Conservation (phyloP, 2,797 vertebrate species). For the Lophura swinhoii region DNA sequence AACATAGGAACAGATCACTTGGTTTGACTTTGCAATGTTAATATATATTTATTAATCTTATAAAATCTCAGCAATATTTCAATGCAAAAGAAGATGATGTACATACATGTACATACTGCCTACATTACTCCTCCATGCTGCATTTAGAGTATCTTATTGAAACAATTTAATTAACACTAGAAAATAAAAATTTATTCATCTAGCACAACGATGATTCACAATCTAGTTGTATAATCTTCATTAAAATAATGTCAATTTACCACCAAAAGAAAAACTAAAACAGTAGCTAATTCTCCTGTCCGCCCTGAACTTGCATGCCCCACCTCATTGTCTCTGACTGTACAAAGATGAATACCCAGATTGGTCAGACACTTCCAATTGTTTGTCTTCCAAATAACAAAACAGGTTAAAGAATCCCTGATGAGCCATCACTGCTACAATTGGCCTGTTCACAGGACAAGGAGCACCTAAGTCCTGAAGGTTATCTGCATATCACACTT, state of each 20-base stretch:
- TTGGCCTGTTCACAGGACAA: neutral
- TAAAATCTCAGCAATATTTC: neutral
- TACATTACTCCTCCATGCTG: neutral
- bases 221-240: neutral
- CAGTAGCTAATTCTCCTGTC: neutral
- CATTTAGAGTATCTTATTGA: neutral
- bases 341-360: neutral
- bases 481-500: neutral
- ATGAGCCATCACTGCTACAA: neutral
- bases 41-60: neutral
- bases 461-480: neutral
- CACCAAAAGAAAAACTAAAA: constrained; percentile 13
- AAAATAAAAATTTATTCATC: constrained; percentile 50
- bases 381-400: constrained; percentile 19
- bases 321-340: neutral
- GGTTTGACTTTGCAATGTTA: neutral
- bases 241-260: neutral
- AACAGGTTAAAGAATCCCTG: neutral
- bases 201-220: constrained; percentile 6
- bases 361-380: constrained; percentile 10
- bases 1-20: neutral
- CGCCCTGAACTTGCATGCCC: neutral
- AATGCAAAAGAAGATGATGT: neutral
- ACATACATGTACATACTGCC: neutral
- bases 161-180: constrained; percentile 41